Base-by-base conservation (phyloP, 2,113 vertebrate species). In the Polyodon spathula region DNA sequence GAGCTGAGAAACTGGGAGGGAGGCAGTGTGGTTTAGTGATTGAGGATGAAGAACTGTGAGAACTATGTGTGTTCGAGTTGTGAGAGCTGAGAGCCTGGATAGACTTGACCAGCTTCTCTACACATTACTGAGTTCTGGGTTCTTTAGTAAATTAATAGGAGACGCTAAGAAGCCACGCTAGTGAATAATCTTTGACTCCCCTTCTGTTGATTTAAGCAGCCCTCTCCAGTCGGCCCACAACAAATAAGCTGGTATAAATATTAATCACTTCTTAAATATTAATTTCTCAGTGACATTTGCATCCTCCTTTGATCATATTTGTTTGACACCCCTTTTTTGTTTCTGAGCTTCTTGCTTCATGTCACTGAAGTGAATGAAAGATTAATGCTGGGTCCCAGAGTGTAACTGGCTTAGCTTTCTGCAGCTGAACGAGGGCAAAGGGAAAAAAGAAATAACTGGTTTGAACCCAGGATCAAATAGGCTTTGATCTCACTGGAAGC, bases 231-330 rank as follows among this genome's bases (percentile, higher is more conserved):
- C 43, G 12, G 58, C 42, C 11, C 62, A 66, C 63, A 69, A 69
- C 60, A 69, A 66, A 65, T 51, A 59, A 68, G 64, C 63, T 16
- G 16, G 56, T 59, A 73, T 76, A 70, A 73, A 76, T 73, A 76
- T 71, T 54, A 69, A 74, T 71, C 63, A 44, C 56, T 58, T 62
- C 46, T 71, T 71, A 72, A 74, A 74, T 71, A 74, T 76, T 67
- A 56, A 74, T 76, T 74, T 72, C 52, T 27, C 48, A 59, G 64
- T 70, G 64, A 76, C 61, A 72, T 71, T 74, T 67, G 66, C 66
- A 72, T 73, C 63, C 40, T 59, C 46, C 64, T 74, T 74, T 76
- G 72, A 74, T 74, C 68, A 51, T 64, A 67, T 72, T 72, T 69
- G 57, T 68, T 51, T 66, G 56, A 57, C 66, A 64, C 63, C 64